phyloP scores from a whole-genome alignment of 2,888 invertebrate species.

The Electrophaes corylata region DNA sequence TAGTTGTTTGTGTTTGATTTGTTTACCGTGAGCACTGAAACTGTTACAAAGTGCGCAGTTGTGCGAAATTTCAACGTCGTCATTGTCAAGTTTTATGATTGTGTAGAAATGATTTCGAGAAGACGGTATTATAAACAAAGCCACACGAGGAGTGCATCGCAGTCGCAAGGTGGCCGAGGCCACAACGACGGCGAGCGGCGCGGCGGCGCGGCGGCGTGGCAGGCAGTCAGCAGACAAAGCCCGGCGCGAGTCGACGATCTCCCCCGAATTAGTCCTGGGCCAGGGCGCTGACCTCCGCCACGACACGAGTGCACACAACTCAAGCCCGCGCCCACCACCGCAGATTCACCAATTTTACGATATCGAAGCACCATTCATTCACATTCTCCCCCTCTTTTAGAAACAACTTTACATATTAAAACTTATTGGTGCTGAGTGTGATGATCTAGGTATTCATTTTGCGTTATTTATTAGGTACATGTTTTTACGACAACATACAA shows the following conservation, averaged over 20 bases:
- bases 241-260: conserved; percentile 79
- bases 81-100: conserved; percentile 47
- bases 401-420: conserved; percentile 7
- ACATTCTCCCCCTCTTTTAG: conserved; percentile 13
- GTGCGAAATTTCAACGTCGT: conserved; percentile 35
- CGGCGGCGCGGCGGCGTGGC: conserved; percentile 57
- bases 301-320: conserved; percentile 58
- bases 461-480: background rate
- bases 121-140: conserved; percentile 56
- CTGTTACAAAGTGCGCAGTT: conserved; percentile 35
- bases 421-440: background rate
- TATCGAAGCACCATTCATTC: conserved; percentile 29
- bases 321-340: conserved; percentile 42
- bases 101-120: conserved; percentile 46
- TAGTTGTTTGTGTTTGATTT: conserved; percentile 28
- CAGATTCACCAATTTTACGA: conserved; percentile 37
- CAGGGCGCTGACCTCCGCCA: conserved; percentile 76
- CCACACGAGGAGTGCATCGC: conserved; percentile 54
- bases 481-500: no score
- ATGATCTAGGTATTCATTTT: background rate
- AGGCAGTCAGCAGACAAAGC: conserved; percentile 74
- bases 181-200: no score
- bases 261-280: conserved; percentile 83
- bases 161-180: conserved; percentile 37
- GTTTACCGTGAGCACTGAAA: conserved; percentile 31